phyloP scores from a whole-genome alignment of 2,113 vertebrate genomes.

The Psephotus haematonotus region DNA sequence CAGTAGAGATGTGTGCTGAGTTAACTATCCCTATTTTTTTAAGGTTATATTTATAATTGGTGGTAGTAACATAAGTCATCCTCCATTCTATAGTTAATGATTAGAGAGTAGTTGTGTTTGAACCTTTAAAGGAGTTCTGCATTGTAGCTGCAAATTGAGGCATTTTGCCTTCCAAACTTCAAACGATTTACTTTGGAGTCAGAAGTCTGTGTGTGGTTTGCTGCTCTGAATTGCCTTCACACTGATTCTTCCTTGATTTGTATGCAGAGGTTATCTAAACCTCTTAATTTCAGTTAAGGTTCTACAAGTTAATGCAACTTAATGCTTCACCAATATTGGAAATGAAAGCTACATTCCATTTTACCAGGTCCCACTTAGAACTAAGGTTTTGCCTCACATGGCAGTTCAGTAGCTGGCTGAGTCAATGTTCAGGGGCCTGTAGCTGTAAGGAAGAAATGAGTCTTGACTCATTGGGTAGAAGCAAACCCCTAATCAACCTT shows the following conservation, averaged over 20 bases:
- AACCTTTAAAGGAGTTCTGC: not conserved
- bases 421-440: not conserved
- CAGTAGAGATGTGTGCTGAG: not conserved
- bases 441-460: not conserved
- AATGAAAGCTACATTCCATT: not conserved
- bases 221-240: not conserved
- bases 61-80: not conserved
- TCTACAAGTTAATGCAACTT: not conserved
- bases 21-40: not conserved
- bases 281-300: not conserved
- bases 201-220: not conserved
- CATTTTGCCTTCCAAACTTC: not conserved
- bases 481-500: not conserved
- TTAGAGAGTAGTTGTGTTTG: not conserved
- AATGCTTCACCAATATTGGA: not conserved
- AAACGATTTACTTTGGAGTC: not conserved
- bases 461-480: not conserved
- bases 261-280: not conserved
- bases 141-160: not conserved
- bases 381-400: not conserved
- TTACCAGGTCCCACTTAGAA: accelerated
- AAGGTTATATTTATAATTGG: not conserved
- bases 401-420: not conserved
- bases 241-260: not conserved
- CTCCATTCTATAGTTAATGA: not conserved